Evolutionary conservation across 2,888 invertebrate species (phyloP).

Genomic region (Caenorhabditis becei): DNA sequence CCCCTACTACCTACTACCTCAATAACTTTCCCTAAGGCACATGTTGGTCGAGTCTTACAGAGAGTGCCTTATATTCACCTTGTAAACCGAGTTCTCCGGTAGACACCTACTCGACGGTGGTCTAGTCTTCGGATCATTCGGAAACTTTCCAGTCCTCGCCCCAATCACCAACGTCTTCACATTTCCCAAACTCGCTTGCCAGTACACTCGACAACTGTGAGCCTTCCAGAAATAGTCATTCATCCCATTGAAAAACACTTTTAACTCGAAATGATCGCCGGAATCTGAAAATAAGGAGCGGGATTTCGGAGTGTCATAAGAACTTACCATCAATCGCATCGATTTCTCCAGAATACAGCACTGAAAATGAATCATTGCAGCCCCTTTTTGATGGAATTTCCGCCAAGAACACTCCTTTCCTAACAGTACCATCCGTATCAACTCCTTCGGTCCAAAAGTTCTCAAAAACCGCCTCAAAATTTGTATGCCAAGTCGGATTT

Average conservation of each 20-base stretch:
- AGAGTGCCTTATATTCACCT: too few species aligned
- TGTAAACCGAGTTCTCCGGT: too few species aligned
- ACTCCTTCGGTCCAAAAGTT: neutral
- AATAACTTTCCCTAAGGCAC: too few species aligned
- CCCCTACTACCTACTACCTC: too few species aligned
- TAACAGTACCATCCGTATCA: neutral
- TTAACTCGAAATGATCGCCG: constrained; percentile 7
- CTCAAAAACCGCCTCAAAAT: constrained; percentile 11
- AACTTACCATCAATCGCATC: constrained; percentile 27
- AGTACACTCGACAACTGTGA: neutral
- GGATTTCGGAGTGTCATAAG: too few species aligned
- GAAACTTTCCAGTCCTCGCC: constrained; percentile 1
- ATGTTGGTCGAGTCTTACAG: too few species aligned
- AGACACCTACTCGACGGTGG: too few species aligned
- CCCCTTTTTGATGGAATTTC: constrained; percentile 17
- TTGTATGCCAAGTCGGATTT: neutral
- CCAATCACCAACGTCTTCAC: constrained; percentile 6
- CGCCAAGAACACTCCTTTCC: constrained; percentile 18
- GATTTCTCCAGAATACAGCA: constrained; percentile 26
- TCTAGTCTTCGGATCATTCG: neutral
- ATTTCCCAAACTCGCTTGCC: constrained; percentile 13
- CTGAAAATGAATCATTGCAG: neutral
- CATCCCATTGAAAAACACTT: neutral
- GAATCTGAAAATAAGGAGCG: neutral
- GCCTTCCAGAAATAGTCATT: constrained; percentile 6